Conservation (phyloP, 2,113 vertebrate species). For the Danionella cerebrum region DNA sequence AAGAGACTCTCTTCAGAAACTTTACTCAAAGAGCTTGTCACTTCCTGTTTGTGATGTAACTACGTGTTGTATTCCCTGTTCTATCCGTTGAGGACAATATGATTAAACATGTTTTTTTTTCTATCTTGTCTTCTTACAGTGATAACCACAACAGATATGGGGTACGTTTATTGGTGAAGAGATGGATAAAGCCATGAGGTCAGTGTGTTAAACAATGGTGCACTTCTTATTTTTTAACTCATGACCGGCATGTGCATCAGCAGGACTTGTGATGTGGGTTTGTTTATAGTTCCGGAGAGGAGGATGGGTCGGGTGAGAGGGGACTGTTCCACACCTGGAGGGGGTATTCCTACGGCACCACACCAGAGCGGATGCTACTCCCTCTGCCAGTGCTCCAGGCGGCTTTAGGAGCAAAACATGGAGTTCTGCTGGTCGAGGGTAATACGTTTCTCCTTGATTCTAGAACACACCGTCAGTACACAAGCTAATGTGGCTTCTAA, state of each 20-base stretch:
- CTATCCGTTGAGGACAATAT: too few relatives aligned
- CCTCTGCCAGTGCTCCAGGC: constrained; percentile 81
- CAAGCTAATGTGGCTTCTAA: background rate
- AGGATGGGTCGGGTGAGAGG: constrained; percentile 73
- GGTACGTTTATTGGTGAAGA: constrained; percentile 2
- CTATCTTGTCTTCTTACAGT: background rate
- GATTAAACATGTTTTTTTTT: too few relatives aligned
- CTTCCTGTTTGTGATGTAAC: background rate
- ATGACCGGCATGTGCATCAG: constrained; percentile 1
- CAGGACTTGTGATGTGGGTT: too few relatives aligned
- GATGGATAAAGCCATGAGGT: constrained; percentile 39
- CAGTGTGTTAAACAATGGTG: background rate
- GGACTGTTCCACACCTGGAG: constrained; percentile 84
- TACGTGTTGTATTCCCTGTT: background rate
- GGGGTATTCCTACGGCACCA: constrained; percentile 75
- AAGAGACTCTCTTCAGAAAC: too few relatives aligned
- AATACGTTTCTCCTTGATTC: constrained; percentile 19
- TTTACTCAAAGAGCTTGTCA: too few relatives aligned
- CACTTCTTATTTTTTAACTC: constrained; percentile 1
- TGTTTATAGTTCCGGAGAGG: constrained; percentile 60
- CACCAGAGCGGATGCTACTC: constrained; percentile 75
- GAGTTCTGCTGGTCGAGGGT: constrained; percentile 86
- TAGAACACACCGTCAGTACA: background rate
- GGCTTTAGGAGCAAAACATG: constrained; percentile 78
- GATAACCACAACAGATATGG: constrained; percentile 9